Base-by-base conservation (phyloP, 2,888 invertebrate species). In the Diarsia dahlii region DNA sequence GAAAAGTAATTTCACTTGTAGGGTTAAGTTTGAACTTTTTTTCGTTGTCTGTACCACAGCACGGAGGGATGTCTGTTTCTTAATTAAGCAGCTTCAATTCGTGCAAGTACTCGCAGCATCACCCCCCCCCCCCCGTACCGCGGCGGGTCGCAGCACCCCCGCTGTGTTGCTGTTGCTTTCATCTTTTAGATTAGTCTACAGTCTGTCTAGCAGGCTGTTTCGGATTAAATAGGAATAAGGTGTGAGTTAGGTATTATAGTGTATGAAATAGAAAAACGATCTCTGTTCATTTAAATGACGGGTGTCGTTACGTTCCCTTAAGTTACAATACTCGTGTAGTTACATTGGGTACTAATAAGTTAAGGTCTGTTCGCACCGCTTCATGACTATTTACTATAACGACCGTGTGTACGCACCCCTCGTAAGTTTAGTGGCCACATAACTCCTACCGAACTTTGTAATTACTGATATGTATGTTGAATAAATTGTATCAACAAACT, bases 51-150 rank as follows among this genome's bases (percentile, higher is more conserved):
- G 56, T 28, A 23, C 46, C 34, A 28, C 75, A 39, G 56, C 45
- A 10, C 46, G 3, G 58, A 13, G 50, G 20, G 54, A 46, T 39
- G n/a, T 48, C 70, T 56, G 46, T 60, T 68, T 74, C 54, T 73
- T 71, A 84, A 75, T 72, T 60, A 74, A 71, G 67, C 66, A 71
- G 48, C 54, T 70, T 67, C 56, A 68, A 62, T 64, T 68, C 13
- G 39, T 64, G 48, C 65, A 28, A 50, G 62, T 63, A 56, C 70
- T 45, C 48, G 66, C 62, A n/a, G 23, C 10, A n/a, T 46, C 60
- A 6, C 66, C 12, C 6, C 23, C 15, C n/a, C 58, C 39, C n/a
- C n/a, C n/a, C 34, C 18, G 39, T 3, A 28, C 10, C 15, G 0
- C 54, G 3, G 15, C 13, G 9, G 52, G 18, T 12, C 12, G 23